Evolutionary conservation across 2,888 invertebrate species (phyloP), one percentile per base, ranked within the genome.

Genomic region (Tetranychus truncatus): DNA sequence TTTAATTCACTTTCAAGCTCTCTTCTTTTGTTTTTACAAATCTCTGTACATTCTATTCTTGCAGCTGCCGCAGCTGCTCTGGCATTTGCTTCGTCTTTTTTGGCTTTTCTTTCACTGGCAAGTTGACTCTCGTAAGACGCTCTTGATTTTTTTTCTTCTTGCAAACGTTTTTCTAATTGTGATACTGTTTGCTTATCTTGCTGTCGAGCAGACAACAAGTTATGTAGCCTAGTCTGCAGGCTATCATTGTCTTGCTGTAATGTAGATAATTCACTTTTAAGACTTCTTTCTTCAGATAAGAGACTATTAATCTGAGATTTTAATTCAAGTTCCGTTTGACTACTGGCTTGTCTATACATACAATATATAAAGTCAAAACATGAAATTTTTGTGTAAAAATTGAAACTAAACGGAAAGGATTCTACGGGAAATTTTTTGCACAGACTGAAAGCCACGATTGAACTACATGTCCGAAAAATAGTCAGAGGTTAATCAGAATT

Each of bases 191-290:
- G 89, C 83, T 89, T 89, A 82, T 92, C 95, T 79, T 88, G 84
- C 81, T 90, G 89, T 74, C 91, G 88, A 78, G 88, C 87, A 78
- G 87, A 87, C 76, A 87, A 87, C 78, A 90, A 84, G 81, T 89
- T 88, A 82, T 91, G 89, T 81, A 93, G 83, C 82, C 90, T 90
- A 82, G 88, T 89, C 82, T 94, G 93, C 80, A 94, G 85, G 81
- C 90, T 89, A 80, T 93, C 92, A 82, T 92, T 89, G 81, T 92
- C 91, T 81, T 90, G 89, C 84, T 91, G 90, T 82, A 92, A 87
- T 81, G 89, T 88, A 76, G 86, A 85, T 80, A 91, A 85, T 83
- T 93, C 91, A 79, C 88, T 87, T 81, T 87, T 87, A 66, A 86
- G 84, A 79, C 86, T 86, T 80, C 88, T 87, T 81, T 92, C 91